Evolutionary conservation across 1,140 invertebrate genomes (phyloP), one percentile per base, ranked within the genome.

Genomic region (Leptopilina clavipes): DNA sequence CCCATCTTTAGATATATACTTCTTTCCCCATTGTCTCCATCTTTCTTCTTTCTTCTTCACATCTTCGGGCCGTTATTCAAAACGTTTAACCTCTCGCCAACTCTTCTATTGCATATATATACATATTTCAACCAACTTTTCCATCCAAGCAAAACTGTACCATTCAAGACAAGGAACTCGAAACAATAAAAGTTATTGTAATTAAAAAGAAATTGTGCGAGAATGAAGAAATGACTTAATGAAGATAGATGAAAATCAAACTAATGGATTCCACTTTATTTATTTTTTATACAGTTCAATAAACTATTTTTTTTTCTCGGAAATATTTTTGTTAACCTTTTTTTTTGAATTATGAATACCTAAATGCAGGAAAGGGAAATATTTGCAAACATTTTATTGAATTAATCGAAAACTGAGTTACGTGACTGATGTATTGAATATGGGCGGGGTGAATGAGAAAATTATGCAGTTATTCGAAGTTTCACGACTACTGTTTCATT

Each of bases 71-170:
- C 12, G 44, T 56, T 59, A 44, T 25, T 70, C 56, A 59, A 79
- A 31, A 59, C 72, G 71, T 22, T 70, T 72, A 83, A 83, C 76
- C 73, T 77, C 76, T 82, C 74, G 75, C 56, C 74, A 31, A 65
- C 59, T 65, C 11, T 3, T 65, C 59, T 10, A n/a, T 3, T 54
- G 9, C 18, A 10, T 52, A 18, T 8, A 10, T 3, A 40, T 40
- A 7, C 0, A 40, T 7, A 5, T 31, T 7, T 37, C 12, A n/a
- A 2, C 5, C 6, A n/a, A 37, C 25, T 65, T 65, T 59, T 65
- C 25, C 25, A 25, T 37, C 12, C 19, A 8, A 8, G 22, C 22
- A 31, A 65, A 65, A 65, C 22, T 59, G 18, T 59, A 22, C 12
- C 10, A 22, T 5, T 59, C 54, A 59, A 59, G 19, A 59, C 8